Conservation (phyloP, 35 echinoderm and acorn worm species). For the Patiria miniata region DNA sequence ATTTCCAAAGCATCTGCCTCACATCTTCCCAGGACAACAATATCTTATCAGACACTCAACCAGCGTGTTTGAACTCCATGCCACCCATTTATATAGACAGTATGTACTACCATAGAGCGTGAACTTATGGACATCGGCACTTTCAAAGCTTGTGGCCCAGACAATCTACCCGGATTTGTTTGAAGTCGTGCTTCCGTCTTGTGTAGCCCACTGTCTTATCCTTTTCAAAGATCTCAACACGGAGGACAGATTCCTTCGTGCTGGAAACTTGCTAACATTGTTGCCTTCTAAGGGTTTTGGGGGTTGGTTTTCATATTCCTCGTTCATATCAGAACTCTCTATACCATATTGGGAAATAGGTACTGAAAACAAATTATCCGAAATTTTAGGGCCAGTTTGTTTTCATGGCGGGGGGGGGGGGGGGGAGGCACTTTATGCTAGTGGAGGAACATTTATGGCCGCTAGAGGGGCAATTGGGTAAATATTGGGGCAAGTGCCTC, state of each 20-base stretch:
- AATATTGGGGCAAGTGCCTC: no score
- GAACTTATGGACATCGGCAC: background rate
- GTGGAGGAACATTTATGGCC: no score
- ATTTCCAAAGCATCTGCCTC: background rate
- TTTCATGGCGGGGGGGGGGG: no score
- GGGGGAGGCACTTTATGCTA: no score
- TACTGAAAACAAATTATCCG: no score
- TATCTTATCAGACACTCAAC: background rate
- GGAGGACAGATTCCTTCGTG: background rate
- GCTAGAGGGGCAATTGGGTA: no score
- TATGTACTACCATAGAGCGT: background rate
- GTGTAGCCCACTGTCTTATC: background rate
- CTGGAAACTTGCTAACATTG: background rate
- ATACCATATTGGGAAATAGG: no score
- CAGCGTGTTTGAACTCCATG: background rate
- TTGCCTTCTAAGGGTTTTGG: no score
- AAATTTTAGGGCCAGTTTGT: no score
- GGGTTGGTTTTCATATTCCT: no score
- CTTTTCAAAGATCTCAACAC: background rate
- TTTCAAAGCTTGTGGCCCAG: background rate
- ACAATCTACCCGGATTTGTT: background rate
- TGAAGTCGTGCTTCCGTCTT: background rate
- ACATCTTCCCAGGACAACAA: background rate
- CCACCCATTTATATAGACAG: background rate
- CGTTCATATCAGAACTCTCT: no score